phyloP scores from a whole-genome alignment of 2,113 vertebrate genomes.

The Thermophis baileyi region DNA sequence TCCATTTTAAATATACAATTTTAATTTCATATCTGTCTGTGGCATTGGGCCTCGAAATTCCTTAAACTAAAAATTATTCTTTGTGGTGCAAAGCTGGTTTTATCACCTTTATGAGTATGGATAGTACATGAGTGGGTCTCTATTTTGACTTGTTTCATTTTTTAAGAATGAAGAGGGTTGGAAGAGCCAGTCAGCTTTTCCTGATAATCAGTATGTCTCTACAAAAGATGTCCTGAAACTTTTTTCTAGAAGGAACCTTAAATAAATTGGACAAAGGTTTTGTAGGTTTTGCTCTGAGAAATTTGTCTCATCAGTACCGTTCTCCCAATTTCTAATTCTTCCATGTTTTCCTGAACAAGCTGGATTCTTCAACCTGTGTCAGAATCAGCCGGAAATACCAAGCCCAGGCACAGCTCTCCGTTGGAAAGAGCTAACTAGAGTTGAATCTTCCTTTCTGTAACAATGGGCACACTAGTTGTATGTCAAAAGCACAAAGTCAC shows the following conservation, averaged over 20 bases:
- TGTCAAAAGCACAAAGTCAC: not conserved
- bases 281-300: no score
- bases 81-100: not conserved
- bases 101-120: not conserved
- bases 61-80: not conserved
- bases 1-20: not conserved
- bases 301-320: not conserved
- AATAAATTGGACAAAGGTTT: not conserved
- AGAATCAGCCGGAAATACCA: not conserved
- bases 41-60: not conserved
- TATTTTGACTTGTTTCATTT: not conserved
- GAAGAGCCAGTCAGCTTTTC: not conserved
- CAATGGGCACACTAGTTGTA: not conserved
- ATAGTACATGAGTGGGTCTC: not conserved
- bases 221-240: not conserved
- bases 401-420: not conserved
- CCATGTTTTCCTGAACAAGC: not conserved
- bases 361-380: not conserved
- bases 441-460: not conserved
- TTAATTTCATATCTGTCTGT: not conserved
- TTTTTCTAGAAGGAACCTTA: not conserved
- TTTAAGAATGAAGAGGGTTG: not conserved
- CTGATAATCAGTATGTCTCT: not conserved
- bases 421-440: not conserved
- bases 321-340: not conserved